These are phyloP conservation scores for Bubo blakistoni DNA, from an alignment of 2,113 vertebrate species.

Conservation along the genomic window DNA sequence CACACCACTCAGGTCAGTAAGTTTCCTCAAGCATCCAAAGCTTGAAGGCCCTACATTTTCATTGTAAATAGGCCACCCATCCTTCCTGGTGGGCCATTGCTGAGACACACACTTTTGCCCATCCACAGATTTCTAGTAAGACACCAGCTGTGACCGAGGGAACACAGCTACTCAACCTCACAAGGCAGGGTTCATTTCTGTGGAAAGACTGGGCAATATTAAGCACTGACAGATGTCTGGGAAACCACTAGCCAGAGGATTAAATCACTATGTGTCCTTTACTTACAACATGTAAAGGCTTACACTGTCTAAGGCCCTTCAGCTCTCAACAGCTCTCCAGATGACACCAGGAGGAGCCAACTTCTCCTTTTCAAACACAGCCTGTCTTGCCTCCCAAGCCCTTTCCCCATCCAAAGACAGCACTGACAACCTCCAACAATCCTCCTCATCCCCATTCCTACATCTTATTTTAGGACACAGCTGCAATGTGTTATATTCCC, in stretches of 20 bases:
- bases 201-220: background rate
- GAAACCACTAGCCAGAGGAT: background rate
- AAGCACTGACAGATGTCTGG: background rate
- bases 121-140: background rate
- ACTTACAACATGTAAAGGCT: background rate
- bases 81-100: background rate
- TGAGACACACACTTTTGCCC: background rate
- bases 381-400: background rate
- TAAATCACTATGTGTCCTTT: background rate
- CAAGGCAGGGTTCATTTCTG: background rate
- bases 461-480: background rate
- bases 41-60: background rate
- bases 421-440: background rate
- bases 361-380: background rate
- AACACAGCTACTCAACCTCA: background rate
- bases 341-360: background rate
- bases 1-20: background rate
- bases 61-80: background rate
- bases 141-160: background rate
- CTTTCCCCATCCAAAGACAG: background rate
- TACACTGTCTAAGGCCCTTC: accelerated
- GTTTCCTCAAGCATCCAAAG: background rate
- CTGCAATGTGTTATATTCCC: background rate
- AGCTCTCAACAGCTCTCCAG: background rate
- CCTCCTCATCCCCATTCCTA: background rate